Evolutionary conservation across 2,888 invertebrate genomes (phyloP), one percentile per base, ranked within the genome.

Genomic region (Marasmarcha lunaedactyla): DNA sequence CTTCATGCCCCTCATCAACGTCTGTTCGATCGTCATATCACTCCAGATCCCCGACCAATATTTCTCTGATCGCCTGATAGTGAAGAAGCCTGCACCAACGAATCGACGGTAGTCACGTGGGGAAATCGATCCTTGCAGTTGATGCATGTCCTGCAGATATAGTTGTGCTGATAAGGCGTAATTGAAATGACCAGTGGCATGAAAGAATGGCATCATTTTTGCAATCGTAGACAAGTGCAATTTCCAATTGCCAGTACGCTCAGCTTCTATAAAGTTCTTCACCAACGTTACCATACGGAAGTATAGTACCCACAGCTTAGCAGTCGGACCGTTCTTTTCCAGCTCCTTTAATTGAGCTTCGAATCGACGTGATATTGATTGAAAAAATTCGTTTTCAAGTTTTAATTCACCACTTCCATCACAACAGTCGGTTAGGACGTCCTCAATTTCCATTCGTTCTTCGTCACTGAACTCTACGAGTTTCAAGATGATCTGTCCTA

Each of bases 1-100:
- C 15, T 60, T 52, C 47, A 58, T 54, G n/a, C 41, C 37, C 36
- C 49, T 38, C 54, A 61, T 65, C 2, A 63, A 36, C 0, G 40
- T 41, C 42, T 63, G 59, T 39, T 68, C 63, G 36, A 63, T 63
- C 6, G 49, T 56, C 50, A 51, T 49, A 42, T 60, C 55, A 2
- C 50, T 40, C 44, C 37, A 50, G 35, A 46, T 48, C 4, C 54
- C 50, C 6, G 37, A 41, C 40, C 44, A 46, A 38, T 33, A 45
- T 40, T 39, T 40, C 6, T 51, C 35, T 1, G 43, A 36, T 7
- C 49, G 42, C 27, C 51, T 36, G 30, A 55, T 46, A 5, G 54
- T 52, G 35, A 57, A 55, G 33, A 35, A 51, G 13, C 52, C 51
- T 15, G 43, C 15, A 2, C 36, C 35, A 1, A 41, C 38, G 25